phyloP scores from a whole-genome alignment of 2,113 vertebrate genomes.

The Prunella fulvescens region DNA sequence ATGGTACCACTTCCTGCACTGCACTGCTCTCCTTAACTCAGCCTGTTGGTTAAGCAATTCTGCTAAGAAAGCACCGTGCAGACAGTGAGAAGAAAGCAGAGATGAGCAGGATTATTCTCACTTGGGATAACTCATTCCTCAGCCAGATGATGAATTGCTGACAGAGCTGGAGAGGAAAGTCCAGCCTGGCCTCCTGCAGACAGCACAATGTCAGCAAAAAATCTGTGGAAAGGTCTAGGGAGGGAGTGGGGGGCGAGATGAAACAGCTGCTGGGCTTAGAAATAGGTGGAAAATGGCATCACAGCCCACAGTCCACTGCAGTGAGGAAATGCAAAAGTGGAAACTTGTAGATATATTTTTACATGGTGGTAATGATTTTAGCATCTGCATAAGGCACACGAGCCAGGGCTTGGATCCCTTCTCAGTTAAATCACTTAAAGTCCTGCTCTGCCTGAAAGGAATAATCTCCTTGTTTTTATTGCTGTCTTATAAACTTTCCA shows the following conservation, averaged over 20 bases:
- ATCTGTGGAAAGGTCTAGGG: not conserved
- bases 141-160: not conserved
- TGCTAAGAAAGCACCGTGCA: not conserved
- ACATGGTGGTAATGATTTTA: slow-evolving; percentile 39
- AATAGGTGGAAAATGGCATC: not conserved
- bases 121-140: not conserved
- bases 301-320: not conserved
- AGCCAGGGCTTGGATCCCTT: slow-evolving; percentile 27
- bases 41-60: rapidly evolving
- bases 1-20: rapidly evolving
- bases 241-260: not conserved
- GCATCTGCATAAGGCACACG: slow-evolving; percentile 9
- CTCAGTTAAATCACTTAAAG: not conserved
- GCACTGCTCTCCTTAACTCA: not conserved
- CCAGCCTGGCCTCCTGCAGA: not conserved
- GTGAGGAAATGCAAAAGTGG: not conserved
- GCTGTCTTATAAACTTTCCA: slow-evolving; percentile 55
- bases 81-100: not conserved
- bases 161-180: not conserved
- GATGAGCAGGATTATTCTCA: not conserved
- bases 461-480: slow-evolving; percentile 48
- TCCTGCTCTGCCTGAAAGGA: slow-evolving; percentile 26
- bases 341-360: slow-evolving; percentile 45
- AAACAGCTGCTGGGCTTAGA: slow-evolving; percentile 2
- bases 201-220: not conserved